These are phyloP conservation scores for Montipora sp. DNA, from an alignment of 64 coral and sea anemone genomes.

Conservation along the genomic window DNA sequence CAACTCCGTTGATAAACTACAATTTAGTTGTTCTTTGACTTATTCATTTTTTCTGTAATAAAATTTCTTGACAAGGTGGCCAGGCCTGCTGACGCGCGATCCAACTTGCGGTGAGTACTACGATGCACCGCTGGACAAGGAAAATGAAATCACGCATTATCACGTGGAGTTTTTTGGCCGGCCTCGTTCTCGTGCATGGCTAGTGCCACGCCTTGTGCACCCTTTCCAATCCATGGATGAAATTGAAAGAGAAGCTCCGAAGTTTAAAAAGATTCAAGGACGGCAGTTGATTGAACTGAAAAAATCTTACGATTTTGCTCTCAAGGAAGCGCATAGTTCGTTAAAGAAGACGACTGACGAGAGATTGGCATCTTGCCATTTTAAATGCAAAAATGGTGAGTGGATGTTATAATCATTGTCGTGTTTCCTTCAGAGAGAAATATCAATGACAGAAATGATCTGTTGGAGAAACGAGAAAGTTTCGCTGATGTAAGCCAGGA, in stretches of 20 bases:
- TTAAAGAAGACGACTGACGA: slow-evolving; percentile 33
- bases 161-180: slow-evolving; percentile 88
- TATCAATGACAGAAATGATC: too few species aligned
- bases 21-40: too few species aligned
- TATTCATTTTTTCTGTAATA: neutral
- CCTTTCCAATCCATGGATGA: slow-evolving; percentile 77
- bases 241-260: slow-evolving; percentile 52
- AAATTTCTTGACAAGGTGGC: slow-evolving; percentile 64
- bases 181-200: slow-evolving; percentile 86
- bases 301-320: slow-evolving; percentile 68
- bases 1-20: too few species aligned
- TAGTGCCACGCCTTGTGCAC: slow-evolving; percentile 70
- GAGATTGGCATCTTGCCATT: slow-evolving; percentile 35
- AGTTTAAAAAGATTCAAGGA: slow-evolving; percentile 70
- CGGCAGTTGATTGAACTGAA: slow-evolving; percentile 66
- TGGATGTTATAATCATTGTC: neutral
- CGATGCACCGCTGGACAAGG: slow-evolving; percentile 79
- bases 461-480: too few species aligned
- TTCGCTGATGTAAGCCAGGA: too few species aligned
- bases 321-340: slow-evolving; percentile 67
- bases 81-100: slow-evolving; percentile 84
- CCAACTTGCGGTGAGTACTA: slow-evolving; percentile 91
- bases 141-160: slow-evolving; percentile 86
- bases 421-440: too few species aligned
- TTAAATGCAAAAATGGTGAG: slow-evolving; percentile 50